Conservation (phyloP, 2,113 vertebrate species). For the Catharus minimus region DNA sequence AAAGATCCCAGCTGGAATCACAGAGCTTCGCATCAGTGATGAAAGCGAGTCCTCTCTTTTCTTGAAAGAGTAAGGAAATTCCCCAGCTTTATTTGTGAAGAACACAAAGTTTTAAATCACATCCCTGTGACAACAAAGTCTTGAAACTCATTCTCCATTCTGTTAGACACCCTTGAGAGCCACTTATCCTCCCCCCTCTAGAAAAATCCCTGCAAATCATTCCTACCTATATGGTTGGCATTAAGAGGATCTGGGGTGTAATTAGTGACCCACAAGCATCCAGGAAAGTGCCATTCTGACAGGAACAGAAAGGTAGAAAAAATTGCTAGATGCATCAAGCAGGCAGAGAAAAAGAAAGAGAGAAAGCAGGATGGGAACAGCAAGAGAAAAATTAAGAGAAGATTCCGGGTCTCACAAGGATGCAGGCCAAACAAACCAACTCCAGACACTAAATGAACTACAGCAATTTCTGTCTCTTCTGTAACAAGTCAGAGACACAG, state of each 20-base stretch:
- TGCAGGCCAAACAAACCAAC: background rate
- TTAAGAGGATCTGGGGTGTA: background rate
- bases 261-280: background rate
- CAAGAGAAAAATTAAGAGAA: background rate
- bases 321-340: background rate
- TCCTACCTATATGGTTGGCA: background rate
- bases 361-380: background rate
- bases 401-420: background rate
- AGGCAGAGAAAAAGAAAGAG: background rate
- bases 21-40: background rate
- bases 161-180: background rate
- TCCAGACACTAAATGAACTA: background rate
- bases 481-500: background rate
- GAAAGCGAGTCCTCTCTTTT: background rate
- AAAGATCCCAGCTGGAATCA: background rate
- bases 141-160: background rate
- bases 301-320: background rate
- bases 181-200: background rate
- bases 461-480: background rate
- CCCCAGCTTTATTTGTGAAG: background rate
- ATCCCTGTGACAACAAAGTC: background rate
- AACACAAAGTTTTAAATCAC: background rate
- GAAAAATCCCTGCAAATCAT: background rate
- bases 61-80: background rate
- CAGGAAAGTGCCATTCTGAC: background rate